Base-by-base conservation (phyloP, 64 coral and sea anemone genomes). In the Stylophora pistillata region DNA sequence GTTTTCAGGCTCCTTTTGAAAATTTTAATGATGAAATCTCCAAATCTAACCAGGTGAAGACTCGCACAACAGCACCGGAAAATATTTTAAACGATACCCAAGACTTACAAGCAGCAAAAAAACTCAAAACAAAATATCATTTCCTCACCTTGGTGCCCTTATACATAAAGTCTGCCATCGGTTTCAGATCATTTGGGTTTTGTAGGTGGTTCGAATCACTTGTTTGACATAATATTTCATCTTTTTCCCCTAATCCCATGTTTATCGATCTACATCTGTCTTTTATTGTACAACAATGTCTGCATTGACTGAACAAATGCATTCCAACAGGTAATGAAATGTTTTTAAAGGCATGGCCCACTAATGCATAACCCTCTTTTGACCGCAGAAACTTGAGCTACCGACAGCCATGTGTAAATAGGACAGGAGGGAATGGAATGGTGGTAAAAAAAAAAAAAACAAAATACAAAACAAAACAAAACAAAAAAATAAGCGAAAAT, bases 131-230 rank as follows among this genome's bases (percentile, higher is more conserved):
- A 3, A 7, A 47, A 47, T 47, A 4, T 47, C 37, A 4, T 3
- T 13, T 12, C 10, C 34, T 20, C 53, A 76, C 74, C 74, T 76
- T 34, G 2, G 16, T 47, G 34, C 74, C 37, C 54, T 34, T 76
- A 47, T 76, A 76, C 7, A 6, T 76, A 33, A 33, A 76, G 20
- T 4, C 74, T 5, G 1, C 5, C 53, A 20, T 76, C 54, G 74
- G 74, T 47, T 55, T 76, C 16, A 76, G 33, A 52, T 76, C 15
- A 53, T 52, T 13, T 53, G 74, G 74, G 14, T 76, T 33, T 23
- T 76, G 74, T 20, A 37, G 11, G 34, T 76, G 74, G 18, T 76
- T 34, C 6, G 74, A 76, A 52, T 76, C 33, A 76, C 74, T 55
- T 20, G 53, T 10, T 52, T 76, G 34, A 76, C 74, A 76, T 1